phyloP scores from a whole-genome alignment of 2,113 vertebrate genomes.

The Cervus canadensis region DNA sequence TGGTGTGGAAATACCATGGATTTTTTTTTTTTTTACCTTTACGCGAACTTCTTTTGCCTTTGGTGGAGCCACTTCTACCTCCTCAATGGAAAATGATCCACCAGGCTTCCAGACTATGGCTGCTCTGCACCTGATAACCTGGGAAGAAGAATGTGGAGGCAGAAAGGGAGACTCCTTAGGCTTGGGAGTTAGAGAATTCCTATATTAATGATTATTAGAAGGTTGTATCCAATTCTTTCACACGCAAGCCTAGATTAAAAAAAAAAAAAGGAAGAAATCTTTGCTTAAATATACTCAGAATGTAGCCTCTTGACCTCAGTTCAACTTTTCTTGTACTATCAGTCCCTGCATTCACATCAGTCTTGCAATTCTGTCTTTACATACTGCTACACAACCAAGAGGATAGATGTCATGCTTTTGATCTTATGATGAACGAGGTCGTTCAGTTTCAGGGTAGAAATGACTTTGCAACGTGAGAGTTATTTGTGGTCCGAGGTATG shows the following conservation, averaged over 20 bases:
- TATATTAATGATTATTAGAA: background rate
- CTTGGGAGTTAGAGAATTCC: background rate
- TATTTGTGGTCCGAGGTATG: background rate
- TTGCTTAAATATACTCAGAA: background rate
- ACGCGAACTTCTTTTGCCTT: conserved; percentile 84
- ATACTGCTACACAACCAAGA: background rate
- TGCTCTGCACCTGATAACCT: conserved; percentile 89
- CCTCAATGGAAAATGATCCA: conserved; percentile 83
- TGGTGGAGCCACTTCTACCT: conserved; percentile 86
- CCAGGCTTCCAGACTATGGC: conserved; percentile 86
- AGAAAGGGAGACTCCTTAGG: background rate
- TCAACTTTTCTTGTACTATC: background rate
- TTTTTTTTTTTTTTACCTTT: conserved; percentile 77
- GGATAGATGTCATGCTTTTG: background rate
- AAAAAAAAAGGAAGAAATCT: background rate
- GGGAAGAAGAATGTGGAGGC: background rate
- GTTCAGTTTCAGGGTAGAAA: background rate
- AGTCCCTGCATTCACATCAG: background rate
- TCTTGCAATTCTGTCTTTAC: background rate
- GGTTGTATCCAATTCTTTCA: background rate
- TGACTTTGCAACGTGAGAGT: background rate
- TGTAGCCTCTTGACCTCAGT: background rate
- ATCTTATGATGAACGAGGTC: background rate
- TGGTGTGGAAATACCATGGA: background rate
- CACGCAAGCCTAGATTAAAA: background rate